A percentile compares a stretch with the other conserved stretches of the same genome.
phyloP scores from a whole-genome alignment of 2,888 invertebrate genomes.

The Apodemia duryi region DNA sequence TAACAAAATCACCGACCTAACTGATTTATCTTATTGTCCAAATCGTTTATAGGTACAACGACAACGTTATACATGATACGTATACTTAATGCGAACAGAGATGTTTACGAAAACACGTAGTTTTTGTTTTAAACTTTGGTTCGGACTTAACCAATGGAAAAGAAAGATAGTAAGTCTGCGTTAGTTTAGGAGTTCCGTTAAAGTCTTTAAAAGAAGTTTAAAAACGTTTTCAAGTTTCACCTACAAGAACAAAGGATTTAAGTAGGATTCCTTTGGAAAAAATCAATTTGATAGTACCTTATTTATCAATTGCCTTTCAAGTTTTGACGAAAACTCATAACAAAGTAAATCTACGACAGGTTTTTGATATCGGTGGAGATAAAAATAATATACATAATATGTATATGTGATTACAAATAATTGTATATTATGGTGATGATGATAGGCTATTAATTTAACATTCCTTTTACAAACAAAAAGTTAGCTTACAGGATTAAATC shows the following conservation, averaged over 20 bases:
- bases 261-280: background rate
- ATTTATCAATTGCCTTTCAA: background rate
- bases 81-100: background rate
- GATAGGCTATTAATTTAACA: too few relatives aligned
- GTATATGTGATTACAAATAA: too few relatives aligned
- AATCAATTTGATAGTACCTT: background rate
- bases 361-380: too few relatives aligned
- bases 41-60: background rate
- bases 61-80: background rate
- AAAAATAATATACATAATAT: too few relatives aligned
- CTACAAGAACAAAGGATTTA: background rate
- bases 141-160: background rate
- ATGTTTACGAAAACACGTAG: background rate
- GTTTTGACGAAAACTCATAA: too few relatives aligned
- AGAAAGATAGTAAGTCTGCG: slow-evolving; percentile 5
- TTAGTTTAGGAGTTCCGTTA: slow-evolving; percentile 8
- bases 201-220: slow-evolving; percentile 5
- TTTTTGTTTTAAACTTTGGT: background rate
- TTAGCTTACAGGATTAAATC: too few relatives aligned
- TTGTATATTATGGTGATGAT: too few relatives aligned
- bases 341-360: too few relatives aligned
- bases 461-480: too few relatives aligned
- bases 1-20: too few relatives aligned
- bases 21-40: too few relatives aligned
- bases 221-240: slow-evolving; percentile 7